Base-by-base conservation (phyloP, 2,797 vertebrate species). In the Cossypha dichroa region DNA sequence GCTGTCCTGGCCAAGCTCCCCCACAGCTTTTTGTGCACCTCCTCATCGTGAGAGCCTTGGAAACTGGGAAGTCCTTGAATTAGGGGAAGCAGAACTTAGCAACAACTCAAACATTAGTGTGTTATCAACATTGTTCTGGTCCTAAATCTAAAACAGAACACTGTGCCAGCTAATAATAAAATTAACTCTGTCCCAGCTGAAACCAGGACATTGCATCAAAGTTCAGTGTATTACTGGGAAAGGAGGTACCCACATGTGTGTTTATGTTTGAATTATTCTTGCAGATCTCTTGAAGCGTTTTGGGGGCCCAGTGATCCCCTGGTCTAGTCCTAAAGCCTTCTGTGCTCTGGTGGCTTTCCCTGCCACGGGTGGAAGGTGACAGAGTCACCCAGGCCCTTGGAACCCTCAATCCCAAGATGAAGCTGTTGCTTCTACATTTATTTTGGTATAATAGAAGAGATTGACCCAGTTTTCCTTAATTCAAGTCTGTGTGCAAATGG, bases 131-230 rank as follows among this genome's bases (percentile, higher is more conserved):
- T 63, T 70, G 29, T 46, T 77, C 29, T 70, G 11, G 22, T 64
- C 33, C 12, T 70, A 34, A 70, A 70, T 45, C 21, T 45, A 46
- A 46, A 77, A 20, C 58, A 40, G 15, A 64, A 3, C 15, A 6
- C 11, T 58, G 10, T 63, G 33, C 33, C 15, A 77, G 51, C 58
- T 77, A 40, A 28, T 28, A 70, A 46, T 12, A 70, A 64, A 70
- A 40, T 63, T 31, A 64, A 58, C 43, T 76, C 49, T 40, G 15
- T 45, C 33, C n/a, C 29, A 45, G 38, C 38, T 49, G 59, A 70
- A 83, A 26, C 8, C 33, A 40, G 33, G 58, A 34, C 1, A 0
- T 10, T 0, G 1, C 17, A 17, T 12, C 10, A 3, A 1, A 2
- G 31, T 43, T 85, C 51, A 21, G n/a, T 21, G 29, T 33, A 5